Conservation (phyloP, 2,113 vertebrate genomes). For the Amphiprion ocellaris region DNA sequence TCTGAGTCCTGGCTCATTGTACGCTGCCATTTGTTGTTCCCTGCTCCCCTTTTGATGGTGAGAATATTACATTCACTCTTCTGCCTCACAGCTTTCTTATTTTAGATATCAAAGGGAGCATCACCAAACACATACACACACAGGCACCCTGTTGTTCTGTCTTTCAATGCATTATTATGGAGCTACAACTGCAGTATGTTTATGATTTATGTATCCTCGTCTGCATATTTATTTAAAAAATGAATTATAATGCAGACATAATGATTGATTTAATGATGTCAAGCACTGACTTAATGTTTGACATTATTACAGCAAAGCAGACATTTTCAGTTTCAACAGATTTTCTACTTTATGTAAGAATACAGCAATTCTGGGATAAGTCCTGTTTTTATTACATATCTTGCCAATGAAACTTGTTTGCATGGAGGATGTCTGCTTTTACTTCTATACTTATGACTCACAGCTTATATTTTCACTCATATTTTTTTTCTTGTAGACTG, state of each 20-base stretch:
- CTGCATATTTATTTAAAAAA: too few relatives aligned
- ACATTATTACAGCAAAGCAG: not conserved
- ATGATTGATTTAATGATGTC: not conserved
- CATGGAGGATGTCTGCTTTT: not conserved
- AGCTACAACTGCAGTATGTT: not conserved
- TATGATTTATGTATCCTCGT: conserved; percentile 2
- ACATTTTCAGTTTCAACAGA: not conserved
- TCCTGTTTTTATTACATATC: conserved; percentile 1
- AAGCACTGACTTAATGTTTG: too few relatives aligned
- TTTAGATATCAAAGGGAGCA: conserved; percentile 64
- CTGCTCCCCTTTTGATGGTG: conserved; percentile 60
- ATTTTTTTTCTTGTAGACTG: not conserved
- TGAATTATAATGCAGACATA: not conserved
- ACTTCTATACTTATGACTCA: not conserved
- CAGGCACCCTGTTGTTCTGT: conserved; percentile 8
- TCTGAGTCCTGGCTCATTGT: conserved; percentile 34
- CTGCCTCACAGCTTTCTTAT: conserved; percentile 64
- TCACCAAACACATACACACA: conserved; percentile 22
- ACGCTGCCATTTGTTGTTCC: conserved; percentile 52
- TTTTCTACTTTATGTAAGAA: not conserved
- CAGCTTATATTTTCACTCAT: not conserved
- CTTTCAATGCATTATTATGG: not conserved
- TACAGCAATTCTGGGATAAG: not conserved
- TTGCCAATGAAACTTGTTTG: not conserved
- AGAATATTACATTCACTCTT: conserved; percentile 58